Conservation (phyloP, 2,113 vertebrate genomes). For the Lagopus leucura region DNA sequence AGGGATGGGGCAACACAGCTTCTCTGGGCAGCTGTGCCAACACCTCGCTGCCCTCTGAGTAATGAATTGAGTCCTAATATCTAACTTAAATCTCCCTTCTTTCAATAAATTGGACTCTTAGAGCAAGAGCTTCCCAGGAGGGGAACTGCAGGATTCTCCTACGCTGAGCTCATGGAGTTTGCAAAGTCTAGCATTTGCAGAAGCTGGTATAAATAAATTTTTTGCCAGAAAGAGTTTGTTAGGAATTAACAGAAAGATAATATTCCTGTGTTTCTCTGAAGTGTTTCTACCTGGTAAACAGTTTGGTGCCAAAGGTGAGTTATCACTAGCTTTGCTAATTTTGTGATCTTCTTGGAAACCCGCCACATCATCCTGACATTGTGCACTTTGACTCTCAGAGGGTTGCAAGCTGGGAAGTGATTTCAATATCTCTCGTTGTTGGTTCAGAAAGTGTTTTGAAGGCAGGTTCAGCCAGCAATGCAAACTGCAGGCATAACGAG, state of each 20-base stretch:
- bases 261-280: neutral
- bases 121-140: neutral
- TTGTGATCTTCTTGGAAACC: neutral
- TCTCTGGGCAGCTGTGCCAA: neutral
- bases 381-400: accelerated
- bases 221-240: neutral
- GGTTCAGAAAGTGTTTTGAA: neutral
- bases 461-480: neutral
- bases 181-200: neutral
- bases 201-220: neutral
- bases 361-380: neutral
- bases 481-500: neutral
- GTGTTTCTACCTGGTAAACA: neutral
- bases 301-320: neutral
- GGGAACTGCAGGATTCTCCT: neutral
- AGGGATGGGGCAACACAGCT: neutral
- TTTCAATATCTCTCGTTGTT: neutral
- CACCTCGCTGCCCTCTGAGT: neutral
- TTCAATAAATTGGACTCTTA: neutral
- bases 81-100: neutral
- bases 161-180: neutral
- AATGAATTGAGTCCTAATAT: neutral
- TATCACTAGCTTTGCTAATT: neutral
- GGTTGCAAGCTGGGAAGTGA: neutral
- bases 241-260: neutral